Conservation (phyloP, 2,113 vertebrate species). For the Dasyurus viverrinus region DNA sequence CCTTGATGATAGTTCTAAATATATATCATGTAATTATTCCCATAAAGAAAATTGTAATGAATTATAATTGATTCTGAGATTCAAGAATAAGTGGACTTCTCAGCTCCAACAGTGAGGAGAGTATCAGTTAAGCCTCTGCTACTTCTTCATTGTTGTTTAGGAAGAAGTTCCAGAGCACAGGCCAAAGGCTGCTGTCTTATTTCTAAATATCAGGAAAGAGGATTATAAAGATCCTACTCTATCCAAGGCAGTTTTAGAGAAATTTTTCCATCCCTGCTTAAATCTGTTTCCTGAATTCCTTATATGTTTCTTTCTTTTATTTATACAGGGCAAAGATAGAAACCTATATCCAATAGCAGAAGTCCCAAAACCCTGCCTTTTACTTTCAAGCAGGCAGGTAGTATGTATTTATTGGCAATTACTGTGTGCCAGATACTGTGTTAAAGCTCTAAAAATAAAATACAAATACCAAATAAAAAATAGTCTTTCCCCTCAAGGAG, state of each 20-base stretch:
- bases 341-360: background rate
- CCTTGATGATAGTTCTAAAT: background rate
- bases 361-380: background rate
- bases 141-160: background rate
- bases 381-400: background rate
- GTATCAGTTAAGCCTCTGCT: background rate
- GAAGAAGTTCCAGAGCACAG: background rate
- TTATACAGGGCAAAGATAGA: background rate
- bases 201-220: background rate
- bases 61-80: background rate
- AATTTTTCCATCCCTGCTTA: background rate
- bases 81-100: background rate
- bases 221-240: background rate
- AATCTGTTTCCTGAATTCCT: background rate
- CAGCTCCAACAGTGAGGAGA: background rate
- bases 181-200: background rate
- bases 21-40: background rate
- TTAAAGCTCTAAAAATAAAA: too few relatives aligned
- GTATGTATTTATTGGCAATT: background rate
- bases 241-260: background rate
- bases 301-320: background rate
- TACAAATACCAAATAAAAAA: background rate
- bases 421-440: too few relatives aligned
- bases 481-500: background rate
- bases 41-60: background rate